Evolutionary conservation across 2,888 invertebrate genomes (phyloP).

Genomic region (Dicyrtomina minuta): DNA sequence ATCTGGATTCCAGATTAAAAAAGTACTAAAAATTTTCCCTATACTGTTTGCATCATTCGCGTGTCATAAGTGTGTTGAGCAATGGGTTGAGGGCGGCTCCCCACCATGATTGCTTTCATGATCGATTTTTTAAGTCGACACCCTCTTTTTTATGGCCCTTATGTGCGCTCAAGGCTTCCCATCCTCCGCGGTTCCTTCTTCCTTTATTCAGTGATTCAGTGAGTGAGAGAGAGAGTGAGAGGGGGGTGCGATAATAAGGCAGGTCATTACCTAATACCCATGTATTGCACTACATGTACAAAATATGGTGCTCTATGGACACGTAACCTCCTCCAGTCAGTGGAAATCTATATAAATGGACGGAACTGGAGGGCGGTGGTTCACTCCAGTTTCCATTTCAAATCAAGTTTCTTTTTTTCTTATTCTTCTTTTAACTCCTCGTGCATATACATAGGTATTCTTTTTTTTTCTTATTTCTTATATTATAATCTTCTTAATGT

Average conservation of each 20-base stretch:
- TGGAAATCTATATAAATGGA: too few relatives aligned
- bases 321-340: background rate
- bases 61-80: constrained; percentile 47
- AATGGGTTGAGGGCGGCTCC: constrained; percentile 42
- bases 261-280: constrained; percentile 19
- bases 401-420: constrained; percentile 6
- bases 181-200: constrained; percentile 6
- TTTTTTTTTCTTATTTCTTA: too few relatives aligned
- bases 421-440: background rate
- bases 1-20: too few relatives aligned
- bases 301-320: background rate
- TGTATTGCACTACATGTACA: background rate
- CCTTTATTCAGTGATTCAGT: background rate
- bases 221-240: constrained; percentile 8
- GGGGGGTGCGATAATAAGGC: constrained; percentile 26
- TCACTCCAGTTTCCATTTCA: constrained; percentile 10
- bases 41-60: constrained; percentile 34
- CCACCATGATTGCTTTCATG: constrained; percentile 41
- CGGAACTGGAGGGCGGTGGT: background rate
- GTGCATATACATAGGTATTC: too few relatives aligned
- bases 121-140: constrained; percentile 45
- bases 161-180: too few relatives aligned
- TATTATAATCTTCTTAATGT: too few relatives aligned
- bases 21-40: too few relatives aligned
- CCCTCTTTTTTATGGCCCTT: constrained; percentile 41